phyloP scores from a whole-genome alignment of 2,113 vertebrate genomes.

The Lophotis ruficrista region DNA sequence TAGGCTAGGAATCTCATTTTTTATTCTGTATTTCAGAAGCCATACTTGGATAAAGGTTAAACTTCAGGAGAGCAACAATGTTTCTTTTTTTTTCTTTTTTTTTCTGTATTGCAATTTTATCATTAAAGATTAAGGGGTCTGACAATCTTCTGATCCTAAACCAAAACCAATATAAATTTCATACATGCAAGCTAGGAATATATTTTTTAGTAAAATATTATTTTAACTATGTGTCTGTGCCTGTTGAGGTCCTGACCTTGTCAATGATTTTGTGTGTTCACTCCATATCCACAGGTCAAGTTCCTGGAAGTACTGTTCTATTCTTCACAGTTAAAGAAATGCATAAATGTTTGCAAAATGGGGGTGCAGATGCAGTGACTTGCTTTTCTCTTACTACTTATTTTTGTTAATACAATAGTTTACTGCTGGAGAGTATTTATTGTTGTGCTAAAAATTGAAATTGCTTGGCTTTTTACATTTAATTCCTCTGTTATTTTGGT shows the following conservation, averaged over 20 bases:
- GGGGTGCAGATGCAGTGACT: background rate
- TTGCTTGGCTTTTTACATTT: background rate
- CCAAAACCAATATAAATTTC: background rate
- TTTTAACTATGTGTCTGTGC: background rate
- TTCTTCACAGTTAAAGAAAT: background rate
- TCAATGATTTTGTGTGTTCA: background rate
- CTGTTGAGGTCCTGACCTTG: background rate
- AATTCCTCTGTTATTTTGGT: background rate
- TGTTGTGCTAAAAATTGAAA: background rate
- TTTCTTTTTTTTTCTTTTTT: background rate
- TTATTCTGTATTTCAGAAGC: background rate
- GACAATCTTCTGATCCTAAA: background rate
- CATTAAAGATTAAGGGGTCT: background rate
- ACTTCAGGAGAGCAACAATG: background rate
- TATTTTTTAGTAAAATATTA: background rate
- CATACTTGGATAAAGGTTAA: background rate
- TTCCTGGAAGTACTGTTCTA: background rate
- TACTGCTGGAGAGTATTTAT: background rate
- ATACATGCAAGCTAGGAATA: background rate
- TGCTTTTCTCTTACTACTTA: background rate
- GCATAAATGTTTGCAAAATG: background rate
- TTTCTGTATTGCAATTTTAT: background rate
- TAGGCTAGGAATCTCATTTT: background rate
- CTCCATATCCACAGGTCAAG: background rate
- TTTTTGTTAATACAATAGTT: background rate